Evolutionary conservation across 2,113 vertebrate species (phyloP).

Genomic region (Leptocoma aspasia): DNA sequence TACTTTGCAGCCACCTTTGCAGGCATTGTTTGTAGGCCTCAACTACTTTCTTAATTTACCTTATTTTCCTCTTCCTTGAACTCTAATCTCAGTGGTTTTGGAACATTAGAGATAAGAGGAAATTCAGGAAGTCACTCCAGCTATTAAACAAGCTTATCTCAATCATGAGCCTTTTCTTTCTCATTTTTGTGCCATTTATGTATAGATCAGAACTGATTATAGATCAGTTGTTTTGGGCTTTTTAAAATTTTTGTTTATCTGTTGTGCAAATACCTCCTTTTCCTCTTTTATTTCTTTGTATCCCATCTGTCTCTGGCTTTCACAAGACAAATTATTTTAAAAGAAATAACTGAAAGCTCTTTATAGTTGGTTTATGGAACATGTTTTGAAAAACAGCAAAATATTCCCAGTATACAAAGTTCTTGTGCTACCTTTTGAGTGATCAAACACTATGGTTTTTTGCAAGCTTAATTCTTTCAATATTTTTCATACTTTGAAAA

Average conservation of each 20-base stretch:
- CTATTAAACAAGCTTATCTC: not conserved
- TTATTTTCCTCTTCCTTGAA: not conserved
- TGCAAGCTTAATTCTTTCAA: not conserved
- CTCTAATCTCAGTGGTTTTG: not conserved
- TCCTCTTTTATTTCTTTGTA: not conserved
- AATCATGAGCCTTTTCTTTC: not conserved
- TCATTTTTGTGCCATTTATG: not conserved
- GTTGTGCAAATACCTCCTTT: not conserved
- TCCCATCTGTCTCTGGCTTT: not conserved
- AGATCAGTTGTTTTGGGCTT: accelerated
- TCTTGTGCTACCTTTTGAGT: not conserved
- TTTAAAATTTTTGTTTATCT: not conserved
- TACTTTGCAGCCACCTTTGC: not conserved
- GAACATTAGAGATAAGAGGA: not conserved
- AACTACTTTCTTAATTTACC: not conserved
- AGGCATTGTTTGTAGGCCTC: not conserved
- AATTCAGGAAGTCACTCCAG: not conserved
- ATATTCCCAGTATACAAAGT: not conserved
- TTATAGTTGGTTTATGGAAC: not conserved
- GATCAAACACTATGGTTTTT: not conserved
- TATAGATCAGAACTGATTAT: not conserved
- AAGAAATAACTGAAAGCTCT: not conserved
- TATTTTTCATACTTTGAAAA: not conserved
- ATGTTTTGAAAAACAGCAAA: not conserved
- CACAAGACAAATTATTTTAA: not conserved